Base-by-base conservation (phyloP, 2,888 invertebrate genomes). In the Nomada fucata region DNA sequence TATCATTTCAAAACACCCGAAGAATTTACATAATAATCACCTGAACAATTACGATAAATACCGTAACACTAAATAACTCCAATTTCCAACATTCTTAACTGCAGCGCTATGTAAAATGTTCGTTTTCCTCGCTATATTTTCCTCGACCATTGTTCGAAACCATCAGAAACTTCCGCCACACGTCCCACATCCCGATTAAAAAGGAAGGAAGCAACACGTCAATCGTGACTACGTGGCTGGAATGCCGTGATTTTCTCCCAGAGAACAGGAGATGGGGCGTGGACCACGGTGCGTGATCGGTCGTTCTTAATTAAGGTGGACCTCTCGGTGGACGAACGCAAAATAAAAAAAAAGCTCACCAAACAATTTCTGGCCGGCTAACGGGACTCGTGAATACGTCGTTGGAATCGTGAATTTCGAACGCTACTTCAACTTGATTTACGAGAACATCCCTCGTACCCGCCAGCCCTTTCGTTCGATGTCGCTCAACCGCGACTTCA, bases 361-460 rank as follows among this genome's bases (percentile, higher is more conserved):
- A 10, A 47, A 79, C 81, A 82, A 84, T 84, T 86, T 82, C 76
- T 79, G 82, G 57, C 79, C 76, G n/a, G 26, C 44, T 88, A 88
- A 88, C 88, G 88, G 88, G 79, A 88, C 86, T 73, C 11, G 29
- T 29, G 74, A 78, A 85, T 87, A 79, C 86, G 79, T 84, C 77
- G 79, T 55, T 63, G 77, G 69, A 79, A 83, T 83, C 83, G 76
- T 59, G 76, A 74, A 87, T 87, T 79, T 84, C 84, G 82, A 86
- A 87, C 86, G 75, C 63, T 60, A 61, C 59, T 76, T 77, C 79
- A 15, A 61, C 74, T 67, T 76, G 77, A 87, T 85, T 87, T 85
- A 85, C 79, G 79, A 72, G 76, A 64, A n/a, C 73, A 57, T 20
- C 63, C 73, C 60, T 44, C 26, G 53, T 23, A 15, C 57, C 29